phyloP scores from a whole-genome alignment of 2,797 vertebrate species.

The Apodemus agrarius region DNA sequence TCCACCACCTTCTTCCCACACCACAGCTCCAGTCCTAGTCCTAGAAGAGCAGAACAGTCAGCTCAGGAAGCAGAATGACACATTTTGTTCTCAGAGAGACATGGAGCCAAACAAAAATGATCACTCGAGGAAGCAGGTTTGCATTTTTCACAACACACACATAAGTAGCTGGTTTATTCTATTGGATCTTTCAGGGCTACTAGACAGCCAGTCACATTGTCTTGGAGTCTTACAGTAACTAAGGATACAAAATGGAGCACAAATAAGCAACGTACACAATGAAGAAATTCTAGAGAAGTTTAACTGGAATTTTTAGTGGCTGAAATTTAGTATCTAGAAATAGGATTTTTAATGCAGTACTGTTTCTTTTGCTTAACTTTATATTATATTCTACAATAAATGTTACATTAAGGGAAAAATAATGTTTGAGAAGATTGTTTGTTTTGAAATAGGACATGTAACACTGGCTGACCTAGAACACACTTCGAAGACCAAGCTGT shows the following conservation, averaged over 20 bases:
- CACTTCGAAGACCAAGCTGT: background rate
- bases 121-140: background rate
- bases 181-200: background rate
- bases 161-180: background rate
- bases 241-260: background rate
- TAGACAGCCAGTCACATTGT: background rate
- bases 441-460: background rate
- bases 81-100: background rate
- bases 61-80: background rate
- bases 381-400: slow-evolving; percentile 5
- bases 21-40: too few species aligned
- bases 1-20: background rate
- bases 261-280: background rate
- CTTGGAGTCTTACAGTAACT: background rate
- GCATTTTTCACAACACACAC: background rate
- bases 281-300: background rate
- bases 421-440: background rate
- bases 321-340: background rate
- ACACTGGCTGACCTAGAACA: background rate
- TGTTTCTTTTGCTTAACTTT: background rate
- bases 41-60: background rate
- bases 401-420: background rate
- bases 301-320: background rate
- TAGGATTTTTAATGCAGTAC: background rate
- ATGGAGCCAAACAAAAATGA: background rate